These are phyloP conservation scores for Rhamphomyia laevipes DNA, from an alignment of 2,888 invertebrate genomes.

Conservation along the genomic window DNA sequence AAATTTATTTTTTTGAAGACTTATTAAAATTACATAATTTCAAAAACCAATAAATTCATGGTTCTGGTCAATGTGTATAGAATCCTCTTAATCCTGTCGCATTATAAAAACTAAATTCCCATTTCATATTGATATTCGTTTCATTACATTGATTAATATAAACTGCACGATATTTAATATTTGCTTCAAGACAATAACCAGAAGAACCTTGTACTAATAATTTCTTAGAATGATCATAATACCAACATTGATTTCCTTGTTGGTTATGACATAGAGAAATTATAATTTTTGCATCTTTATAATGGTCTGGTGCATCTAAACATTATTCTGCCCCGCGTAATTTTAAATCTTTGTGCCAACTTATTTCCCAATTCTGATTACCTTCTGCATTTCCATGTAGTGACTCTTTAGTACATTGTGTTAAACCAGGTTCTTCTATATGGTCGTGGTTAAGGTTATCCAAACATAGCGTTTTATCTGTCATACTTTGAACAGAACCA, in stretches of 20 bases:
- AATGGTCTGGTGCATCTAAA: slow-evolving; percentile 68
- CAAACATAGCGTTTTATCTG: slow-evolving; percentile 53
- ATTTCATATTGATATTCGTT: slow-evolving; percentile 28
- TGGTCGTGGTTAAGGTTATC: slow-evolving; percentile 49
- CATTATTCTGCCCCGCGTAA: slow-evolving; percentile 52
- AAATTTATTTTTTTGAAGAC: too few relatives aligned
- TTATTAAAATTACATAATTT: too few relatives aligned
- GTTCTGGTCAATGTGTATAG: too few relatives aligned
- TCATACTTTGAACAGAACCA: slow-evolving; percentile 61
- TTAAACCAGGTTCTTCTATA: slow-evolving; percentile 32
- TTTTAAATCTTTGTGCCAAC: slow-evolving; percentile 29
- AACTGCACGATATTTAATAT: slow-evolving; percentile 49
- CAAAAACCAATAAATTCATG: too few relatives aligned
- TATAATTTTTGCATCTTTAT: slow-evolving; percentile 58
- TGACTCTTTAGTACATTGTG: slow-evolving; percentile 27
- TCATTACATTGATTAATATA: slow-evolving; percentile 49
- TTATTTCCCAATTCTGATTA: slow-evolving; percentile 32
- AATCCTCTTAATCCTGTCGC: slow-evolving; percentile 27
- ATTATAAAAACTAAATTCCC: slow-evolving; percentile 31
- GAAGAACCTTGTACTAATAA: slow-evolving; percentile 39
- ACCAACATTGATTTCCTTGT: slow-evolving; percentile 88
- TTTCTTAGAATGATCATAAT: slow-evolving; percentile 54
- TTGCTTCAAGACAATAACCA: slow-evolving; percentile 67
- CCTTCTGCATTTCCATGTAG: slow-evolving; percentile 25
- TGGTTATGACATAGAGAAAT: slow-evolving; percentile 81